phyloP scores from a whole-genome alignment of 23 tunicate genomes.

The Corella eumyota region DNA sequence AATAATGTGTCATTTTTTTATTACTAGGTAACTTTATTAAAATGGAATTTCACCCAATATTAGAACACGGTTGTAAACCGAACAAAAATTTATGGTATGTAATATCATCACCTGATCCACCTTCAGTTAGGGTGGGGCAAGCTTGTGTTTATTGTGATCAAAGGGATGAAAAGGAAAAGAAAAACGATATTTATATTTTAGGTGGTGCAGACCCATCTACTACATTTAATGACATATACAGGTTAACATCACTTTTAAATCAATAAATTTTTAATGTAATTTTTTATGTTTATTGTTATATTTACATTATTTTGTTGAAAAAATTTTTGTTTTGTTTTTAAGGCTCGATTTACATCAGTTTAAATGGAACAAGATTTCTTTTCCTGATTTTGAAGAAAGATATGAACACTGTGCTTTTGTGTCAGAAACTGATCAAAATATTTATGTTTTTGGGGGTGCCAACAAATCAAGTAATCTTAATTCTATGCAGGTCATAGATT shows the following conservation, averaged over 20 bases:
- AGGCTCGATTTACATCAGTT: no score
- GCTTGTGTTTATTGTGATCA: conserved; percentile 39
- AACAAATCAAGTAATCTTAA: conserved; percentile 48
- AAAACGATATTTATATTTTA: conserved; percentile 6
- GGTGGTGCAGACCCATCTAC: conserved; percentile 90
- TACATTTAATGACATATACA: conserved; percentile 48
- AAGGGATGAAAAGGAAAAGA: not conserved
- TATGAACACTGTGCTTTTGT: conserved; percentile 74
- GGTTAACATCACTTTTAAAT: conserved; percentile 6
- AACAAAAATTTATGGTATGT: conserved; percentile 69
- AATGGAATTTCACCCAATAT: conserved; percentile 90
- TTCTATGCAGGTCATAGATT: conserved; percentile 24
- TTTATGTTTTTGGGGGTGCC: conserved; percentile 82
- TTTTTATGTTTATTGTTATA: conserved; percentile 3
- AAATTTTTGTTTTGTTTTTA: not conserved
- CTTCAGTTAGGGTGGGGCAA: conserved; percentile 62
- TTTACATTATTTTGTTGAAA: not conserved
- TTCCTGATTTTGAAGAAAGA: conserved; percentile 19
- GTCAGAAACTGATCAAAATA: conserved; percentile 11
- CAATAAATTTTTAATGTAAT: not conserved
- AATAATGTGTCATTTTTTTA: no score
- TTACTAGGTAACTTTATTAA: not conserved
- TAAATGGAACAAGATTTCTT: conserved; percentile 18
- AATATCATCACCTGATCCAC: conserved; percentile 42
- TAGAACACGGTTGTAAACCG: conserved; percentile 47